Conservation (phyloP, 2,888 invertebrate genomes). For the Oxycera nigricornis region DNA sequence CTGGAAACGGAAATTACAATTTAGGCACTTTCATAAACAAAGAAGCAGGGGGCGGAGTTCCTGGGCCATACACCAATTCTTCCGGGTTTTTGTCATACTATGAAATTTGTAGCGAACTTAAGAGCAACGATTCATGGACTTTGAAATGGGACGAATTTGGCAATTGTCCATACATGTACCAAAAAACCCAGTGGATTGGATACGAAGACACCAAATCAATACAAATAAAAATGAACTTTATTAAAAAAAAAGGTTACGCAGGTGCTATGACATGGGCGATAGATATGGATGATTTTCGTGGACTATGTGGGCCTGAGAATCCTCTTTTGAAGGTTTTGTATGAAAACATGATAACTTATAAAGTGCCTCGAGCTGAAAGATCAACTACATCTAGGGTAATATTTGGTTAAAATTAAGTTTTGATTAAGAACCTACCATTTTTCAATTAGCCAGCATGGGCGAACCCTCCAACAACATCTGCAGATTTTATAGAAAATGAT, state of each 20-base stretch:
- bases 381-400: conserved; percentile 74
- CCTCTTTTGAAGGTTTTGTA: conserved; percentile 76
- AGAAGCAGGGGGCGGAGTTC: conserved; percentile 86
- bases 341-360: conserved; percentile 74
- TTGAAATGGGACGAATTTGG: conserved; percentile 84
- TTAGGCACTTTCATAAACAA: conserved; percentile 88
- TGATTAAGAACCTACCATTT: too few relatives aligned
- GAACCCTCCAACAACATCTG: too few relatives aligned
- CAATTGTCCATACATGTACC: conserved; percentile 84
- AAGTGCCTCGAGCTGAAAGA: conserved; percentile 72
- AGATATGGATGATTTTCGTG: conserved; percentile 86
- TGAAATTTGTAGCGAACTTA: conserved; percentile 81
- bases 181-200: conserved; percentile 90
- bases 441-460: too few relatives aligned
- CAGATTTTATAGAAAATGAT: too few relatives aligned
- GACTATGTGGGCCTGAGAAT: conserved; percentile 80
- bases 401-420: too few relatives aligned
- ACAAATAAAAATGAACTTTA: conserved; percentile 89
- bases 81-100: conserved; percentile 88
- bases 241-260: conserved; percentile 80
- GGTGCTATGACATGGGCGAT: conserved; percentile 95
- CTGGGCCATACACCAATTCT: conserved; percentile 86
- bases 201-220: conserved; percentile 84
- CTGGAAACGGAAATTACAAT: conserved; percentile 82
- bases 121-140: conserved; percentile 77